Evolutionary conservation across 2,113 vertebrate species (phyloP).

Genomic region (Brachypodius melanocephalos): DNA sequence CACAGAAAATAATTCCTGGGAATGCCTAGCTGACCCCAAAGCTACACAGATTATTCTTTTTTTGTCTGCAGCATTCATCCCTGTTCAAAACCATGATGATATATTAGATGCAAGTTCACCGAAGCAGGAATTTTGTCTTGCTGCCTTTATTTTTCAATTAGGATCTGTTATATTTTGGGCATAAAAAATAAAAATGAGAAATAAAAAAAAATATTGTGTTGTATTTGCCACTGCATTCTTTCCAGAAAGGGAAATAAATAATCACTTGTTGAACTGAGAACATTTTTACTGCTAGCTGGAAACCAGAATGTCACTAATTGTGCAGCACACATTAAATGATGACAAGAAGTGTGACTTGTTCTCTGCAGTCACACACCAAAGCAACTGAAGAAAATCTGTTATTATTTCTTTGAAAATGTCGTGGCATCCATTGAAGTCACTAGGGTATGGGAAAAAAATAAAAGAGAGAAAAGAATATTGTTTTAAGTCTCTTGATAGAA

Average conservation of each 20-base stretch:
- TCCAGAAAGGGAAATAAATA: background rate
- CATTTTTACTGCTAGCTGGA: slow-evolving; percentile 1
- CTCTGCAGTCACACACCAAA: background rate
- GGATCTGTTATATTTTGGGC: background rate
- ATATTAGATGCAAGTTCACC: background rate
- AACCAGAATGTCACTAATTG: slow-evolving; percentile 1
- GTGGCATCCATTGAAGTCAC: background rate
- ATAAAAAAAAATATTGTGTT: background rate
- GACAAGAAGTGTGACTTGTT: background rate
- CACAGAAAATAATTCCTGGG: background rate
- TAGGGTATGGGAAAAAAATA: background rate
- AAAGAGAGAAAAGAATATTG: background rate
- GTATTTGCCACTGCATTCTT: background rate
- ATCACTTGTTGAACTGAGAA: background rate
- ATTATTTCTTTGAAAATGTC: background rate
- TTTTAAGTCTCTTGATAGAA: background rate
- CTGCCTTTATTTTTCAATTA: slow-evolving; percentile 20
- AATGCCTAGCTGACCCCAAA: slow-evolving; percentile 38
- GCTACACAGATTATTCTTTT: background rate
- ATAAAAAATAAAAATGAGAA: background rate
- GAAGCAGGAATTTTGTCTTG: background rate
- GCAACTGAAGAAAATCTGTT: background rate
- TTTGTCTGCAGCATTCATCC: background rate
- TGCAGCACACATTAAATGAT: background rate
- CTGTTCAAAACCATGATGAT: background rate